These are phyloP conservation scores for Amblyopsis hoosieri DNA, from an alignment of 2,797 vertebrate species.

Conservation along the genomic window DNA sequence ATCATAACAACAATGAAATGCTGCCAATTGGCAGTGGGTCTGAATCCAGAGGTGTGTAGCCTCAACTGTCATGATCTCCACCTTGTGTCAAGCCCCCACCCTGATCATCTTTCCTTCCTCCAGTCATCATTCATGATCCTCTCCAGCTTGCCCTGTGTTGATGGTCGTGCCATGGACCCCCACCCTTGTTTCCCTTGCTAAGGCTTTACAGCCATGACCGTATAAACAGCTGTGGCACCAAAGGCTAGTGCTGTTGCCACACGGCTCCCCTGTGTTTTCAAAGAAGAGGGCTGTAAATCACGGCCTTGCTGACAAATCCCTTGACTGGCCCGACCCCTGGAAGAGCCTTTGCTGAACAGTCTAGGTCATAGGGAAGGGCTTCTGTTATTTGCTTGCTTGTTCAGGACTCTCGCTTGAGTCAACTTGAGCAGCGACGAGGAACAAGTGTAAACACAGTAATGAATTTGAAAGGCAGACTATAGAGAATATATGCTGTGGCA, in stretches of 20 bases:
- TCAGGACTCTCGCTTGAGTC: conserved; percentile 34
- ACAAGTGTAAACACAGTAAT: conserved; percentile 44
- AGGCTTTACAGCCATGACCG: conserved; percentile 73
- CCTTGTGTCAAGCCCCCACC: conserved; percentile 26
- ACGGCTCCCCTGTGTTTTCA: conserved; percentile 67
- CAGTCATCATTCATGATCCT: conserved; percentile 14
- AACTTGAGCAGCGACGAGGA: conserved; percentile 26
- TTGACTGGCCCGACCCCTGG: conserved; percentile 56
- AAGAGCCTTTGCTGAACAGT: conserved; percentile 42
- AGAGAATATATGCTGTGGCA: conserved; percentile 16
- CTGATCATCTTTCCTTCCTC: conserved; percentile 18
- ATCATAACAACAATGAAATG: conserved; percentile 37
- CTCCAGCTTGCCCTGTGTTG: conserved; percentile 15
- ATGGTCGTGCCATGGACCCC: conserved; percentile 53
- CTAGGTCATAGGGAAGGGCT: conserved; percentile 44
- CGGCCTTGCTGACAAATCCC: conserved; percentile 43
- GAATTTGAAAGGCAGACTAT: conserved; percentile 37
- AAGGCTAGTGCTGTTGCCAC: conserved; percentile 60
- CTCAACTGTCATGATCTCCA: conserved; percentile 38
- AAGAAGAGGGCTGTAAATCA: conserved; percentile 67
- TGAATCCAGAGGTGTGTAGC: conserved; percentile 43
- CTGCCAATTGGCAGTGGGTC: conserved; percentile 37
- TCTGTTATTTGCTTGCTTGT: conserved; percentile 56
- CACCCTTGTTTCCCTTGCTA: conserved; percentile 36
- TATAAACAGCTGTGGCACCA: conserved; percentile 79